Evolutionary conservation across 2,888 invertebrate genomes (phyloP), one percentile per base, ranked within the genome.

Genomic region (Microctonus aethiopoides): DNA sequence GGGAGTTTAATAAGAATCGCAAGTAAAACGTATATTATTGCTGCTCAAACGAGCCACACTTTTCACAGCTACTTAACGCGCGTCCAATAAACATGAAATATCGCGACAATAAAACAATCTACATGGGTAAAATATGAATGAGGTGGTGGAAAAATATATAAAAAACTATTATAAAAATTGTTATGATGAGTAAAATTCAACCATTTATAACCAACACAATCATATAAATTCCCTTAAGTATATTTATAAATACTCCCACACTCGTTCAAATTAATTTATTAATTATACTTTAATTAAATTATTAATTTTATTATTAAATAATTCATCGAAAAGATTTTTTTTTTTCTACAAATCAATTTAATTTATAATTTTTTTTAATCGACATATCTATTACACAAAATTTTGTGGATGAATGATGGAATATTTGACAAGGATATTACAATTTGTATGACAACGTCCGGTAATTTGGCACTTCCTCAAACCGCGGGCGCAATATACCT

Each of bases 1-100:
- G 20, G 56, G 20, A 16, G 56, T 67, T 70, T 66, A 66, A 70
- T 70, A 70, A 70, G 66, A 66, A 62, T 70, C 36, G 46, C 66
- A 62, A 61, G 70, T 70, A 61, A 70, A 54, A 70, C 54, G 60
- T 70, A 70, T 62, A 75, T 77, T 75, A 75, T 71, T 70, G 73
- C 71, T 71, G 70, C 76, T 76, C 71, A 76, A 77, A 79, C 77
- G 79, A 81, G 79, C 76, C 74, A 78, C 75, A 75, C 74, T 76
- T 75, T 76, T 77, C 76, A 76, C 77, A 76, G 75, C 76, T 78
- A 76, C 78, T 79, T 78, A 79, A 75, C 78, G 78, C 74, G 75
- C 77, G 77, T 77, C 78, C 77, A 78, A 77, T 79, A 78, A 79
- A 79, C 78, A 74, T 79, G 78, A 79, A 78, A 78, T 78, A 78